A percentile compares a stretch with the other conserved stretches of the same genome.
Conservation (phyloP, 2,888 invertebrate genomes). For the Keiferia lycopersicella region DNA sequence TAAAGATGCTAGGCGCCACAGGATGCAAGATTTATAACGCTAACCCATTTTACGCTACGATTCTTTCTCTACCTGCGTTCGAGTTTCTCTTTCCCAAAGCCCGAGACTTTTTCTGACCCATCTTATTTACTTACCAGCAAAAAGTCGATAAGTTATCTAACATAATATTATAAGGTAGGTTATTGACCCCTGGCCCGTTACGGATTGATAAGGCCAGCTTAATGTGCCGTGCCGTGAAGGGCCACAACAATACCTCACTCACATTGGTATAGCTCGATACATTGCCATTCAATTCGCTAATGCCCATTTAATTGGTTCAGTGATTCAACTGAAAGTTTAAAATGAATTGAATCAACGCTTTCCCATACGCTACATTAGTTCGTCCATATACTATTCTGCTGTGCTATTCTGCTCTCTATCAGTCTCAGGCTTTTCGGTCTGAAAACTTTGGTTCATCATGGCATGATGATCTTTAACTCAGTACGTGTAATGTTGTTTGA, state of each 20-base stretch:
- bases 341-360: slow-evolving; percentile 13
- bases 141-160: slow-evolving; percentile 25
- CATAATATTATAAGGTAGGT: slow-evolving; percentile 47
- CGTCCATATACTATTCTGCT: no score
- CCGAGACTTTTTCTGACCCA: background rate
- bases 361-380: slow-evolving; percentile 5
- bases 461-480: no score
- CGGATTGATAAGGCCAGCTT: slow-evolving; percentile 69
- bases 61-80: slow-evolving; percentile 18
- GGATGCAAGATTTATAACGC: slow-evolving; percentile 12
- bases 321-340: slow-evolving; percentile 44
- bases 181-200: slow-evolving; percentile 64
- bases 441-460: no score
- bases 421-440: no score
- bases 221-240: slow-evolving; percentile 48
- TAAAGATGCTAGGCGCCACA: slow-evolving; percentile 19
- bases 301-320: slow-evolving; percentile 73
- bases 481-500: no score
- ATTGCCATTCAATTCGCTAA: slow-evolving; percentile 73
- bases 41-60: slow-evolving; percentile 16
- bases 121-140: slow-evolving; percentile 16
- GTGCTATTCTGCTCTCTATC: no score
- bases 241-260: slow-evolving; percentile 32
- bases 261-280: slow-evolving; percentile 41
- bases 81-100: background rate